A percentile compares a stretch with the other conserved stretches of the same genome.
Evolutionary conservation across 2,888 invertebrate species (phyloP).

Genomic region (Nebria brevicollis): DNA sequence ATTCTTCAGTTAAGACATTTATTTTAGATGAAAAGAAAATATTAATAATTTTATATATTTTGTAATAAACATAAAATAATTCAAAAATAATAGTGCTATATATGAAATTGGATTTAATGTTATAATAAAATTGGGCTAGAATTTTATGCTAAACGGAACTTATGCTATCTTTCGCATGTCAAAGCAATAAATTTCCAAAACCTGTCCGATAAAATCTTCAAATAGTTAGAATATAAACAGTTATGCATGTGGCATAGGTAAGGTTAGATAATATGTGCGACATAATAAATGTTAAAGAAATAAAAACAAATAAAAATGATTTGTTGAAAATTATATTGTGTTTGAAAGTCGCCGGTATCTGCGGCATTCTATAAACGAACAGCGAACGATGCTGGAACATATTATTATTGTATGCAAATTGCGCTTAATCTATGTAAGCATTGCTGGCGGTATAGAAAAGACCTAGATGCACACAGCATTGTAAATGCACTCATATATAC

Average conservation of each 20-base stretch:
- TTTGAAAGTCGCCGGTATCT: slow-evolving; percentile 38
- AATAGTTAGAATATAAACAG: slow-evolving; percentile 25
- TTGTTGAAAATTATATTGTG: slow-evolving; percentile 40
- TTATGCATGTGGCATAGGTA: slow-evolving; percentile 31
- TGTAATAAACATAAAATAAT: no score
- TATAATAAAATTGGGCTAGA: slow-evolving; percentile 25
- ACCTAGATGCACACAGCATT: slow-evolving; percentile 33
- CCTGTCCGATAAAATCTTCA: slow-evolving; percentile 12
- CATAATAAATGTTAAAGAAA: slow-evolving; percentile 26
- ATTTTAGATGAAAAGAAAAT: no score
- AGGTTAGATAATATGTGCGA: slow-evolving; percentile 44
- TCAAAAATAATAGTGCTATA: no score
- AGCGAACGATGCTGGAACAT: slow-evolving; percentile 35
- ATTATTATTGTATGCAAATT: slow-evolving; percentile 48
- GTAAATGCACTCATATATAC: background rate
- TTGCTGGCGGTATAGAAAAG: slow-evolving; percentile 41
- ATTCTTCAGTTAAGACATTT: no score
- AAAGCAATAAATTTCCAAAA: slow-evolving; percentile 27
- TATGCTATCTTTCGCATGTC: slow-evolving; percentile 5
- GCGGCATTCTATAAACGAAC: slow-evolving; percentile 43
- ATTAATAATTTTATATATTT: no score
- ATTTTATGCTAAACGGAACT: background rate
- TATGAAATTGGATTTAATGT: background rate
- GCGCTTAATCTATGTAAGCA: slow-evolving; percentile 46
- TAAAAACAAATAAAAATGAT: background rate